phyloP scores from a whole-genome alignment of 2,888 invertebrate genomes.

The Augochlorella aurata region DNA sequence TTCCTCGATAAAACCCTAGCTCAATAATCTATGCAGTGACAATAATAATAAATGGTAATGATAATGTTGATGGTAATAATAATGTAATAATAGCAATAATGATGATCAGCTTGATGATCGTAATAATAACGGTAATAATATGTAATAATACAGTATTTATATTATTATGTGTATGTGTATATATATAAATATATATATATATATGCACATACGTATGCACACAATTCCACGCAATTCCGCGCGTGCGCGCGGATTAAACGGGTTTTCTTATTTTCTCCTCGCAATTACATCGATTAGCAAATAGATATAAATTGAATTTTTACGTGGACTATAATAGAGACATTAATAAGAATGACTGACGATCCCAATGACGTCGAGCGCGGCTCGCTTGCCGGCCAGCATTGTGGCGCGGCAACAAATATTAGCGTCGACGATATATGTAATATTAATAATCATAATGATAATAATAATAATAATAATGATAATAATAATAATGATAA shows the following conservation, averaged over 20 bases:
- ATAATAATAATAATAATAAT: conserved; percentile 3
- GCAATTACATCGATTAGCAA: conserved; percentile 24
- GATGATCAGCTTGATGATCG: conserved; percentile 19
- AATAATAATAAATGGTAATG: conserved; percentile 38
- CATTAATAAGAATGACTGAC: conserved; percentile 33
- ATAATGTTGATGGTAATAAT: conserved; percentile 38
- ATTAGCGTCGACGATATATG: neutral
- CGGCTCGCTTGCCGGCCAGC: conserved; percentile 11
- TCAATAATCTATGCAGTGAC: conserved; percentile 60
- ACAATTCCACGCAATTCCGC: neutral
- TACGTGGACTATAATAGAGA: conserved; percentile 66
- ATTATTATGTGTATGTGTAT: conserved; percentile 35
- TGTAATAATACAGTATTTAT: conserved; percentile 37
- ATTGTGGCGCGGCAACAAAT: conserved; percentile 54
- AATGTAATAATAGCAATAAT: conserved; percentile 39
- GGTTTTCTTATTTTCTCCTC: neutral
- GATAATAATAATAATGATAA: conserved; percentile 57
- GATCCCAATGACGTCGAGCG: conserved; percentile 9
- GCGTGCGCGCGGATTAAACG: conserved; percentile 1
- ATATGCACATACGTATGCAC: neutral
- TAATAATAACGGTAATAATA: conserved; percentile 30
- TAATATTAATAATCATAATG: neutral
- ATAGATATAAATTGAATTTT: conserved; percentile 70
- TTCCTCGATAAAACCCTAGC: conserved; percentile 62
- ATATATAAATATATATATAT: conserved; percentile 29